Conservation (phyloP, 2,113 vertebrate species). For the Chaetops frenatus region DNA sequence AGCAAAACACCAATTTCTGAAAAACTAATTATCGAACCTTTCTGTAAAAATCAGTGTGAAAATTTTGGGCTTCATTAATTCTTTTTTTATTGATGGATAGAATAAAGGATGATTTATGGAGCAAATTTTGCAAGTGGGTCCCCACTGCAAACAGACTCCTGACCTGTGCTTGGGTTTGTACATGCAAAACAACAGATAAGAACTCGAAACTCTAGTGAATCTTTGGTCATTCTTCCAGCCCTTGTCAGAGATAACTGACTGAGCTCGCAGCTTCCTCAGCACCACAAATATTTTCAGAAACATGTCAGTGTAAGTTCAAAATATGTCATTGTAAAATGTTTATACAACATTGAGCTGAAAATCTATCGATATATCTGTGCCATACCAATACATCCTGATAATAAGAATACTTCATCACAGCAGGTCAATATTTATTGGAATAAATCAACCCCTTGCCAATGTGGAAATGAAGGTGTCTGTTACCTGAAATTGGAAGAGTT, state of each 20-base stretch:
- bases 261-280: background rate
- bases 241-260: background rate
- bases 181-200: slow-evolving; percentile 35
- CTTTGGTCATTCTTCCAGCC: background rate
- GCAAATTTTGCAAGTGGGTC: background rate
- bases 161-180: background rate
- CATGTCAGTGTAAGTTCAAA: slow-evolving; percentile 9
- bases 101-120: background rate
- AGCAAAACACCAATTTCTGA: background rate
- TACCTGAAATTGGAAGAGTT: slow-evolving; percentile 23
- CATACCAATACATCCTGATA: slow-evolving; percentile 46
- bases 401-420: slow-evolving; percentile 53
- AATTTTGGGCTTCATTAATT: background rate
- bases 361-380: background rate
- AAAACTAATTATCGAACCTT: background rate
- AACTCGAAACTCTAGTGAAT: background rate
- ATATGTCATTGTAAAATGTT: slow-evolving; percentile 46
- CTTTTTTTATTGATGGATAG: background rate
- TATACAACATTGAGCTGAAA: slow-evolving; percentile 43
- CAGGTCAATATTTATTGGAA: slow-evolving; percentile 42
- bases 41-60: background rate
- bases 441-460: slow-evolving; percentile 53
- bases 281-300: slow-evolving; percentile 14
- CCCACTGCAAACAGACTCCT: background rate
- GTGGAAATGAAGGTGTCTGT: slow-evolving; percentile 6